Conservation (phyloP, 2,113 vertebrate genomes). For the Ovibos moschatus region DNA sequence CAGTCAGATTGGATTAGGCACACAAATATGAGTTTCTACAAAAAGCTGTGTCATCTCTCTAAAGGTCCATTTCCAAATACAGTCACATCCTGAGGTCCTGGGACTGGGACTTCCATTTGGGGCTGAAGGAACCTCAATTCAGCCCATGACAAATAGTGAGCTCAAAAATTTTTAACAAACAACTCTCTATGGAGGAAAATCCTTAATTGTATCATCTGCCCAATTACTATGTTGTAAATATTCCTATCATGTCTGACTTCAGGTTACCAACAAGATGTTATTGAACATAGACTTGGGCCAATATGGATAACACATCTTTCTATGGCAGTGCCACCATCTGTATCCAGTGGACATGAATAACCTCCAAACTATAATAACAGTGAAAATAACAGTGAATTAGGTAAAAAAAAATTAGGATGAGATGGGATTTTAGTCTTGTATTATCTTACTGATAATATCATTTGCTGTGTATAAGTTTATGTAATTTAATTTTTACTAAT, state of each 20-base stretch:
- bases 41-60: background rate
- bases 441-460: background rate
- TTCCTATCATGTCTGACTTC: background rate
- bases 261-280: background rate
- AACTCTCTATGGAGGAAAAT: background rate
- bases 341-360: background rate
- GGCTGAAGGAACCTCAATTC: background rate
- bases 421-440: background rate
- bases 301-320: accelerated
- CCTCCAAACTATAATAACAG: background rate
- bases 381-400: background rate
- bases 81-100: background rate
- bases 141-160: background rate
- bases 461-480: background rate
- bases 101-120: background rate
- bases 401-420: background rate
- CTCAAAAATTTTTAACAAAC: background rate
- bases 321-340: background rate
- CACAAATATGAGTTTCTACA: background rate
- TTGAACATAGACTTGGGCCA: background rate
- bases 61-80: background rate
- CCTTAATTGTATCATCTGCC: background rate
- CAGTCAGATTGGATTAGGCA: background rate
- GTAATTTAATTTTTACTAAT: background rate
- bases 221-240: background rate